These are phyloP conservation scores for Andrena minutula DNA, from an alignment of 2,888 invertebrate species.

Conservation along the genomic window DNA sequence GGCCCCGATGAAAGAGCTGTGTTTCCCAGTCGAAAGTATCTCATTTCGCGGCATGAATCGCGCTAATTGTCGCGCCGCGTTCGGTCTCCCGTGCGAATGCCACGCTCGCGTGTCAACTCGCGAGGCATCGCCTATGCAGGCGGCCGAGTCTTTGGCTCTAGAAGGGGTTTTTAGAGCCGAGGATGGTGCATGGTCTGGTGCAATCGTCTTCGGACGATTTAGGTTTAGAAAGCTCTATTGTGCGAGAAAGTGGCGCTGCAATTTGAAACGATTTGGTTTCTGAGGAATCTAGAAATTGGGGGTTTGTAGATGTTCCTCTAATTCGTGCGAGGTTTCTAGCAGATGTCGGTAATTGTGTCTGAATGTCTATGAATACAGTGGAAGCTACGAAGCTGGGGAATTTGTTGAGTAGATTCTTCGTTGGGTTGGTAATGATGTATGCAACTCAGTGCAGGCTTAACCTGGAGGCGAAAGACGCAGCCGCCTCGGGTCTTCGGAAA, in stretches of 20 bases:
- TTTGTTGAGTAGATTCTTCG: background rate
- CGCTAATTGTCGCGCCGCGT: conserved; percentile 37
- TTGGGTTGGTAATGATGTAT: background rate
- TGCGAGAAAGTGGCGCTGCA: background rate
- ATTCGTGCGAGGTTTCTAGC: background rate
- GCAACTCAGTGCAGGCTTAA: background rate
- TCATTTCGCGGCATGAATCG: conserved; percentile 22
- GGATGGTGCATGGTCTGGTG: background rate
- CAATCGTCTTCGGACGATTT: conserved; percentile 18
- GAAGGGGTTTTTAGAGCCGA: conserved; percentile 19
- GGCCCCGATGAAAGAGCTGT: conserved; percentile 18
- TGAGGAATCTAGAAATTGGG: background rate
- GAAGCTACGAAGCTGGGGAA: background rate
- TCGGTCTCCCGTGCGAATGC: conserved; percentile 49
- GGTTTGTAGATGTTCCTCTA: background rate
- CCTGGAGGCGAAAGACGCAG: too few relatives aligned
- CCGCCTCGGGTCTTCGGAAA: too few relatives aligned
- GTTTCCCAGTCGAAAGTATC: conserved; percentile 31
- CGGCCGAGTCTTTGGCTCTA: conserved; percentile 5
- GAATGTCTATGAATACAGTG: background rate
- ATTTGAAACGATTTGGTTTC: conserved; percentile 24
- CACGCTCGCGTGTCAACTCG: conserved; percentile 36
- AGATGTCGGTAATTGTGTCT: background rate
- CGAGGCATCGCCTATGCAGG: conserved; percentile 22
- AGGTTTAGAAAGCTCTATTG: conserved; percentile 3